Conservation (phyloP, 2,888 invertebrate species). For the Cerastis rubricosa region DNA sequence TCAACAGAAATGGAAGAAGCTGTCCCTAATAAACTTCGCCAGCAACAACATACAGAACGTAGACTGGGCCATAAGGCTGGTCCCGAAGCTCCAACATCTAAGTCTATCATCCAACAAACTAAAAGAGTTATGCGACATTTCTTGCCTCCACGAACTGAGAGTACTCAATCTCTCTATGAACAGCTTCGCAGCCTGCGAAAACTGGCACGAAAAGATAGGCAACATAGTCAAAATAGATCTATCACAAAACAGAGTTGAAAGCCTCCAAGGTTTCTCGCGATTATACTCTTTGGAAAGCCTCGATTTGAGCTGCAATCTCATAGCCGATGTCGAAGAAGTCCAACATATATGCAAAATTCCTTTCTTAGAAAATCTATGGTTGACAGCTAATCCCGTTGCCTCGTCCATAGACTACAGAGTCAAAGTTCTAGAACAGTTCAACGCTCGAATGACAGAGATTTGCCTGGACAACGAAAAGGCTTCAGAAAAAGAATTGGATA, state of each 20-base stretch:
- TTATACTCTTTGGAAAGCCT: conserved; percentile 96
- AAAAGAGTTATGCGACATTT: conserved; percentile 93
- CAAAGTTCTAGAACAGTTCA: conserved; percentile 96
- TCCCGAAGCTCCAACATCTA: conserved; percentile 93
- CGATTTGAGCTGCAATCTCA: conserved; percentile 96
- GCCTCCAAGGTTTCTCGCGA: conserved; percentile 94
- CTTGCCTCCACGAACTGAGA: conserved; percentile 94
- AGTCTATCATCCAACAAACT: conserved; percentile 95
- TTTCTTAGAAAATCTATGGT: conserved; percentile 95
- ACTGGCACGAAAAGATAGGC: conserved; percentile 96
- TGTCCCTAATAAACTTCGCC: conserved; percentile 94
- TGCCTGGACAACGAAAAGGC: conserved; percentile 97
- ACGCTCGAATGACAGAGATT: conserved; percentile 95
- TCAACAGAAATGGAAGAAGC: conserved; percentile 92
- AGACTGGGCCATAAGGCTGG: conserved; percentile 95
- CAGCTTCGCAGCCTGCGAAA: conserved; percentile 92
- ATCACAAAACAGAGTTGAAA: conserved; percentile 95
- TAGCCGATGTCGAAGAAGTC: conserved; percentile 95
- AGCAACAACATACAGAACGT: conserved; percentile 94
- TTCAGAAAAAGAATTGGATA: conserved; percentile 97
- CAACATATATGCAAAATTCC: conserved; percentile 95
- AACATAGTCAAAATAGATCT: conserved; percentile 96
- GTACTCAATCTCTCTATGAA: conserved; percentile 95
- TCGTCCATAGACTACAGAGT: conserved; percentile 96
- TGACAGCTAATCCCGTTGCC: conserved; percentile 97